Percentiles rank a stretch among this genome's conserved stretches.
phyloP scores from a whole-genome alignment of 2,797 vertebrate genomes.

The Pipistrellus pygmaeus region DNA sequence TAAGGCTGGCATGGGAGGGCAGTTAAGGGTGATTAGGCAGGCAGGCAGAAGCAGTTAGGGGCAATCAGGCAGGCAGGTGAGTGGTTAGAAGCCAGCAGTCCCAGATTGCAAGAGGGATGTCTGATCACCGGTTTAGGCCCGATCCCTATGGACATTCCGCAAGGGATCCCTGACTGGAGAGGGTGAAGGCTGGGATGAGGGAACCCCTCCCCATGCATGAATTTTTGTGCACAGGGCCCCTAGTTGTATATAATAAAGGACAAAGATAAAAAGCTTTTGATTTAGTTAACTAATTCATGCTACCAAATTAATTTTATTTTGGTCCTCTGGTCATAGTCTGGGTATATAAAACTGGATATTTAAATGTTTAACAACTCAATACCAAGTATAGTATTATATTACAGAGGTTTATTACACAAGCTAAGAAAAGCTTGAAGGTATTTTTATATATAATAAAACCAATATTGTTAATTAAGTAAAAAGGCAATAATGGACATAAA shows the following conservation, averaged over 20 bases:
- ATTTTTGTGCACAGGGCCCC: too few species aligned
- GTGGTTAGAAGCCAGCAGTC: too few species aligned
- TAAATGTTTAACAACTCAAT: constrained; percentile 3
- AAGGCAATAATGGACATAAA: not conserved
- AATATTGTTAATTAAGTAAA: not conserved
- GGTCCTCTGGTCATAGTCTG: not conserved
- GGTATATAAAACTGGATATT: not conserved
- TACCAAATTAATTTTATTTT: constrained; percentile 19
- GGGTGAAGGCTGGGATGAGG: too few species aligned
- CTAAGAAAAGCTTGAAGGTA: not conserved
- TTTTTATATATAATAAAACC: not conserved
- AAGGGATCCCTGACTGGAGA: too few species aligned
- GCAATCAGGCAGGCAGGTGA: too few species aligned
- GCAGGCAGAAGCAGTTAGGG: too few species aligned
- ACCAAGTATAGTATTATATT: not conserved
- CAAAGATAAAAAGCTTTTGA: not conserved
- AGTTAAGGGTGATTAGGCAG: too few species aligned
- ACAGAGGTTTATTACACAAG: not conserved
- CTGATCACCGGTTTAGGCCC: too few species aligned
- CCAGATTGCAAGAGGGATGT: too few species aligned
- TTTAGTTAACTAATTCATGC: not conserved
- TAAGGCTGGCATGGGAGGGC: too few species aligned
- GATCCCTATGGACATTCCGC: too few species aligned
- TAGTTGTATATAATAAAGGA: not conserved
- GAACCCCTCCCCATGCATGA: too few species aligned